Conservation (phyloP, 2,113 vertebrate species). For the Pitta sordida region DNA sequence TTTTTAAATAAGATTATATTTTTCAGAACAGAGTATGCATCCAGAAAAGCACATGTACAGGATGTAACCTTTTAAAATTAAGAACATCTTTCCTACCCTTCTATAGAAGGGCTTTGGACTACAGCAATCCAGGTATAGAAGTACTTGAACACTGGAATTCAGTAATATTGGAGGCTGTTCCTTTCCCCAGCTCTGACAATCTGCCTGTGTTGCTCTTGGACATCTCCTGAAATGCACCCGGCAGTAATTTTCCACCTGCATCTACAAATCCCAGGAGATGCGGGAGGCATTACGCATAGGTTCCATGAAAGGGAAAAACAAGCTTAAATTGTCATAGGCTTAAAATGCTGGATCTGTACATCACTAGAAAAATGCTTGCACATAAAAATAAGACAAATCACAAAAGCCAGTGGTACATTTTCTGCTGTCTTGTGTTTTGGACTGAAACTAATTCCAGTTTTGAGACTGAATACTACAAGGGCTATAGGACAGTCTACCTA, state of each 20-base stretch:
- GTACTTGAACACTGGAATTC: not conserved
- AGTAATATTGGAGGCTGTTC: not conserved
- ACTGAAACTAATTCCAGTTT: not conserved
- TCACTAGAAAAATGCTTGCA: not conserved
- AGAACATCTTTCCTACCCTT: not conserved
- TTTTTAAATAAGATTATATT: not conserved
- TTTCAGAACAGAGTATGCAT: not conserved
- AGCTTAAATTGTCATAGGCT: not conserved
- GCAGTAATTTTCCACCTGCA: constrained; percentile 57
- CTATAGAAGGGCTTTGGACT: not conserved
- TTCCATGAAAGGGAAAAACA: constrained; percentile 3
- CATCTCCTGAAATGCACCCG: not conserved
- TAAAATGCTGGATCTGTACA: not conserved
- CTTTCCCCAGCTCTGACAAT: not conserved
- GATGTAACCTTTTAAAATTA: not conserved
- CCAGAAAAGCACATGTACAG: not conserved
- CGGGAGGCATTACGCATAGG: not conserved
- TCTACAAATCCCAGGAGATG: not conserved
- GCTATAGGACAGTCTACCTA: not conserved
- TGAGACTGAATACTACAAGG: not conserved
- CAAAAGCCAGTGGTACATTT: not conserved
- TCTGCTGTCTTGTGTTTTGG: not conserved
- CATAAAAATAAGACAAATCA: not conserved
- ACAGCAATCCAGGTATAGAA: not conserved
- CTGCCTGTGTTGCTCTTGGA: not conserved